These are phyloP conservation scores for Strongylocentrotus purpuratus DNA, from an alignment of 35 echinoderm and acorn worm species.

Conservation along the genomic window DNA sequence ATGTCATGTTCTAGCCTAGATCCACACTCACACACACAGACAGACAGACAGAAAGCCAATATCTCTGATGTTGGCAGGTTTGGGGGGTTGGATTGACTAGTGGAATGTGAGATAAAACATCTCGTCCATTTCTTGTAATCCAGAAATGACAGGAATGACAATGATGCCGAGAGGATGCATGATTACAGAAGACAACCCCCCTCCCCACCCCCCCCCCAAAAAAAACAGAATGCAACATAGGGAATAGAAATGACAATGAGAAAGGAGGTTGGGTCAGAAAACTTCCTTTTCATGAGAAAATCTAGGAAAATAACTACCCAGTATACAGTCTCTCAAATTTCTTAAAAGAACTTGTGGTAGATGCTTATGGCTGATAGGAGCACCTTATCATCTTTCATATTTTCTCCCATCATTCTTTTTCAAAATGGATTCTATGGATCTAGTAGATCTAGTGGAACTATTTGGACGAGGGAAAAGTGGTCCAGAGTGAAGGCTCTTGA, in stretches of 20 bases:
- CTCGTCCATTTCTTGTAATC: neutral
- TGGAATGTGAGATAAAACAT: neutral
- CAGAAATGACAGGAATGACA: neutral
- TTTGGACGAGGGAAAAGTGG: no score
- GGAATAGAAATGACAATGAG: neutral
- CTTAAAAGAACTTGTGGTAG: no score
- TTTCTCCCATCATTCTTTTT: no score
- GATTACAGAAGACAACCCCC: neutral
- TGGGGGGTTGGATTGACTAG: neutral
- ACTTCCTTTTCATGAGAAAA: no score
- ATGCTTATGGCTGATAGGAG: no score
- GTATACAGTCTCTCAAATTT: no score
- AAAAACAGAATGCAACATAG: neutral
- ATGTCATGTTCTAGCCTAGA: neutral
- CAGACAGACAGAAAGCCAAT: neutral
- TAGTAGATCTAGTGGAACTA: no score
- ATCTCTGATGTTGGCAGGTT: neutral
- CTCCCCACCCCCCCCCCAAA: no score
- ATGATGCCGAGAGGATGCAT: neutral
- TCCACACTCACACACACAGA: neutral
- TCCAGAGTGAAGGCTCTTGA: no score
- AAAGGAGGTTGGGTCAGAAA: neutral
- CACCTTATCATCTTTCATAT: no score
- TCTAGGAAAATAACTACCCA: no score
- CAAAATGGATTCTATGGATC: no score